Base-by-base conservation (phyloP, 2,113 vertebrate species). In the Gobio gobio region DNA sequence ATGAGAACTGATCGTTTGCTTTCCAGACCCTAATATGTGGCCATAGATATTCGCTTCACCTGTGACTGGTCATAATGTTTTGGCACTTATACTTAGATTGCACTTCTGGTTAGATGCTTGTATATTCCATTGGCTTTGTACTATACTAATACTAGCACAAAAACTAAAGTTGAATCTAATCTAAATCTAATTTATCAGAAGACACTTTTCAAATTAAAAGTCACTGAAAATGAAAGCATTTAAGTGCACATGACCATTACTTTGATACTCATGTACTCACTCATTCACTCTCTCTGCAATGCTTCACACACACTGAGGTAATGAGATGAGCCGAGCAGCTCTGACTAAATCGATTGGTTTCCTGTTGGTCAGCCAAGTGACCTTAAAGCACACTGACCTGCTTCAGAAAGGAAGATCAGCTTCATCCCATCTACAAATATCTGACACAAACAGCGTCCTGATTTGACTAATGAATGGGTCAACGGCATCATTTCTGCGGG, bases 351-450 rank as follows among this genome's bases (percentile, higher is more conserved):
- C 26, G 3, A 16, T 45, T 43, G 0, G 13, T 82, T 82, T 82
- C 64, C 80, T 72, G 45, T 6, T 36, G 80, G 29, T 43, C 49
- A 82, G 29, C 33, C 64, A 40, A 18, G 5, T 40, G 66, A 26
- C 16, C 66, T 83, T 24, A 72, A 56, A 26, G 49, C 66, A 14
- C 49, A 83, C 80, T 83, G 66, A 72, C 66, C 80, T 24, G 64
- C 4, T 72, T 70, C 24, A 82, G 14, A 82, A 6, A 47, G 72
- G 12, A 72, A 24, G 66, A 72, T 83, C 33, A 22, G 66, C 49
- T 16, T 83, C 13, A 54, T 82, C 79, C 63, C 0, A 36, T 43
- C 80, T 36, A 58, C 49, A 72, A 82, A 43, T 82, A 82, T 24
- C 47, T 68, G 47, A 82, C 26, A 56, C 66, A 72, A 26, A 54